Evolutionary conservation across 2,113 vertebrate species (phyloP), one percentile per base, ranked within the genome.

Genomic region (Tylochromis polylepis): DNA sequence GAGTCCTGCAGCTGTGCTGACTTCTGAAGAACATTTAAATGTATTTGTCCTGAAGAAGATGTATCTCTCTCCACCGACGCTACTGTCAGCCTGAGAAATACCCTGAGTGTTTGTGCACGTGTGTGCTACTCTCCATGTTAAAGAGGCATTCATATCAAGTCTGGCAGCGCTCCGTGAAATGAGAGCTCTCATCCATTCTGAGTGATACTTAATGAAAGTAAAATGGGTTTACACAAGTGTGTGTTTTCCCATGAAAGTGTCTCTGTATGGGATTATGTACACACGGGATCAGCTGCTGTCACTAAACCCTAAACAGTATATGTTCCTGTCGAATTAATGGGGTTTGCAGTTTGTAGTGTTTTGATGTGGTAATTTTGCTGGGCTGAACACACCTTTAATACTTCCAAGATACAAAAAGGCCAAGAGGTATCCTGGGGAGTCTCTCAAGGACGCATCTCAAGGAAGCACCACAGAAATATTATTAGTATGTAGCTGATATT

Each of bases 151-250:
- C 87, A 57, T 82, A 87, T 90, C 83, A 70, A 82, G 58, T 70
- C 67, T 65, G 80, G 53, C 89, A 87, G 70, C 84, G 24, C 85
- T 81, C 87, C 7, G 18, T 84, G 58, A 91, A 93, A 90, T 84
- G 78, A 91, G 88, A 88, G 91, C 90, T 85, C 91, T 92, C 80
- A 86, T 87, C 70, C 83, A 70, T 78, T 92, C 88, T 88, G 82
- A 92, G 91, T 89, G 88, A 91, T 85, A 85, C 89, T 93, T 92
- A 91, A 93, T 93, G 88, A 89, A 90, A 90, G 84, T 85, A 85
- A 92, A 93, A 92, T 90, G 83, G 85, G 79, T 88, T 92, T 91
- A 90, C 87, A 85, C 85, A 83, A 88, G 85, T 78, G 80, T 90
- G 72, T 72, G 79, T 87, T 83, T 90, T 87, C 82, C 87, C 57